Evolutionary conservation across 2,797 vertebrate species (phyloP), one percentile per base, ranked within the genome.

Genomic region (Molothrus aeneus): DNA sequence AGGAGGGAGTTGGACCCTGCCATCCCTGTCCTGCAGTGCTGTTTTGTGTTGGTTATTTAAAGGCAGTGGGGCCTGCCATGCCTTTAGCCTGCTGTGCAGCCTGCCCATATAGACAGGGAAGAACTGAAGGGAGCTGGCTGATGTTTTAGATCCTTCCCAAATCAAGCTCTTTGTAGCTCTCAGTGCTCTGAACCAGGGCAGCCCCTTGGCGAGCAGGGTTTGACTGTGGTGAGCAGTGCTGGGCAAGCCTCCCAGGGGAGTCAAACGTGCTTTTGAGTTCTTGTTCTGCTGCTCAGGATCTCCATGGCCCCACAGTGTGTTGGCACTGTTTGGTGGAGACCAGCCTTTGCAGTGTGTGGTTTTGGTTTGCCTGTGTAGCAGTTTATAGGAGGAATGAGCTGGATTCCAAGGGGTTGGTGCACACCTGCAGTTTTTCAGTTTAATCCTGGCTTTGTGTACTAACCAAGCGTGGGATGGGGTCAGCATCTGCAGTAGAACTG

Each of bases 111-210:
- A 40, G 21, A n/a, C 19, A 51, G 48, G 48, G 31, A 21, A 11
- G 48, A 17, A 2, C 26, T 43, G 0, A 0, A 16, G 32, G 26
- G 61, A 31, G 0, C 61, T 59, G 32, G 22, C 4, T 51, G 32
- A 18, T 65, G 17, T 26, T 24, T 36, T 15, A 17, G 48, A 16
- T 36, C 32, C 32, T n/a, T 38, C 19, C 45, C 43, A 72, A 12
- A 32, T 28, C 11, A 8, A 28, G 36, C 22, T 65, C 36, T 32
- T 7, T 42, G 66, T 17, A 43, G 18, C 43, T 32, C 36, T 43
- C 22, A 32, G 50, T 57, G 74, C 74, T 43, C 36, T 71, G 66
- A 36, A 42, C 8, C 74, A 32, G 50, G 48, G 53, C 57, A 89
- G 54, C 43, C 3, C 19, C 31, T 36, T 15, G 16, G 31, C 22